These are phyloP conservation scores for Oeneis ivallda DNA, from an alignment of 2,888 invertebrate species.

Conservation along the genomic window DNA sequence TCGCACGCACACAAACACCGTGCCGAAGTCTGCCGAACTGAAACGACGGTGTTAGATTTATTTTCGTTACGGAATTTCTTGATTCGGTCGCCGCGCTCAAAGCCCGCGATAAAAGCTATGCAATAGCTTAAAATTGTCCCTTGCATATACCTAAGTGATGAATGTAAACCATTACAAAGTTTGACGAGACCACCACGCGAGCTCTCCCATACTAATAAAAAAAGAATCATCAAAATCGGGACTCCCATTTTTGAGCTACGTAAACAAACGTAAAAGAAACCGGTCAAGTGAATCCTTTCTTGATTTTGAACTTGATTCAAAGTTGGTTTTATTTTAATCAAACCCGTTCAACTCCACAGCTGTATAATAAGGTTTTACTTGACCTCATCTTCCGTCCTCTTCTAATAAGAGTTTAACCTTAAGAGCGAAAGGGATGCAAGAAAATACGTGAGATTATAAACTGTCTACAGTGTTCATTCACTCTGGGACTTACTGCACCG, in stretches of 20 bases:
- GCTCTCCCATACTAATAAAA: not conserved
- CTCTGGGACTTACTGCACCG: constrained; percentile 67
- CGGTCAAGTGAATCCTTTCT: constrained; percentile 5
- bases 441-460: constrained; percentile 46
- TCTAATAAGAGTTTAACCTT: constrained; percentile 21
- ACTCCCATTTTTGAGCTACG: constrained; percentile 5
- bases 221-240: constrained; percentile 11
- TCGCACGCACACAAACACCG: too few species aligned
- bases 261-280: constrained; percentile 16
- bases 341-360: constrained; percentile 56
- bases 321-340: constrained; percentile 36
- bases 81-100: too few species aligned
- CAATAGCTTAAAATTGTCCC: too few species aligned
- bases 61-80: too few species aligned
- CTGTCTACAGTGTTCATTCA: constrained; percentile 73
- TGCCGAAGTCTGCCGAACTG: too few species aligned
- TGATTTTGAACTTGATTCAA: constrained; percentile 8
- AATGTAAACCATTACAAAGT: not conserved
- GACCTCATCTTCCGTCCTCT: constrained; percentile 48
- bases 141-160: too few species aligned
- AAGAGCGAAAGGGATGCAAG: constrained; percentile 46
- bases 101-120: too few species aligned
- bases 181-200: constrained; percentile 5
- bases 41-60: too few species aligned
- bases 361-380: constrained; percentile 63